Conservation (phyloP, 2,888 invertebrate species). For the Catocala sponsa region DNA sequence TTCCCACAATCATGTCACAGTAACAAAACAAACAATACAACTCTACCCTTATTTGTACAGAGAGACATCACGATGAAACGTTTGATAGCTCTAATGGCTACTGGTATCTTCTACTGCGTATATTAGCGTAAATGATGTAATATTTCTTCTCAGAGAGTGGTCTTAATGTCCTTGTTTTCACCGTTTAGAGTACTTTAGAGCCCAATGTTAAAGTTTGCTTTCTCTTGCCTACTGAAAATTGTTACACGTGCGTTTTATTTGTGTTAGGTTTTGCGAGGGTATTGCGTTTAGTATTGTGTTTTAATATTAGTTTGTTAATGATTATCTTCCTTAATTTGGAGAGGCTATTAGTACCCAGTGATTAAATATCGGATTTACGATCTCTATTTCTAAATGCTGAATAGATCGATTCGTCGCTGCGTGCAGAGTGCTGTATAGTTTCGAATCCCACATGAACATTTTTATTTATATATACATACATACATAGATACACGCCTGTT, state of each 20-base stretch:
- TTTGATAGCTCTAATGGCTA: constrained; percentile 7
- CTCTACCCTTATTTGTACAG: neutral
- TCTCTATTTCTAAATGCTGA: too few species aligned
- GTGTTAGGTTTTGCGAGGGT: neutral
- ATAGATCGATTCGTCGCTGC: too few species aligned
- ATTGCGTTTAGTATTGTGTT: too few species aligned
- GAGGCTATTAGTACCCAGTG: too few species aligned
- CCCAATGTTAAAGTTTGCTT: constrained; percentile 29
- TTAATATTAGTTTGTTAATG: too few species aligned
- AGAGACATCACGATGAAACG: neutral
- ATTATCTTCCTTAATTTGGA: too few species aligned
- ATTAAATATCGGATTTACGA: too few species aligned
- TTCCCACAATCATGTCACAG: neutral
- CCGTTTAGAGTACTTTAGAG: constrained; percentile 47
- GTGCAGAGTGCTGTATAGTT: too few species aligned
- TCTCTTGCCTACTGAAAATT: constrained; percentile 23
- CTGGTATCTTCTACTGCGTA: constrained; percentile 9
- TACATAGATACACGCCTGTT: too few species aligned
- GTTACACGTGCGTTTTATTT: neutral
- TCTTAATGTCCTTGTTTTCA: constrained; percentile 49
- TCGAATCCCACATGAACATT: too few species aligned
- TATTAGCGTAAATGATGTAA: constrained; percentile 46
- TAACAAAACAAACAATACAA: neutral
- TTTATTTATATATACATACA: too few species aligned
- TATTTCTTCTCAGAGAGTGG: constrained; percentile 32